phyloP scores from a whole-genome alignment of 2,888 invertebrate genomes.

The Trachelus troglodyta region DNA sequence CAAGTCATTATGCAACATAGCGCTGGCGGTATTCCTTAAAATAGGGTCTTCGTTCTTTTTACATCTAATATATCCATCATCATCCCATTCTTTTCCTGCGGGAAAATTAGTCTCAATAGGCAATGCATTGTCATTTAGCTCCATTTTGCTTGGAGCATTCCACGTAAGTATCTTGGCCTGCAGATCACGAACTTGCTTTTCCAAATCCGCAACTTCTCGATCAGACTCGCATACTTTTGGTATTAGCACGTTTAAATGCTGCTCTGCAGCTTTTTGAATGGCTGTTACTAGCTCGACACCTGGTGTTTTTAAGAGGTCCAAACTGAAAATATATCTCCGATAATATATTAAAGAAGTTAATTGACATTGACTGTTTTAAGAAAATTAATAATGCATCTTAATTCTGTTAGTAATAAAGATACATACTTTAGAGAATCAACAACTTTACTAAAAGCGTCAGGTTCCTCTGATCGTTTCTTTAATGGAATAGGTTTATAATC shows the following conservation, averaged over 20 bases:
- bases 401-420: not conserved
- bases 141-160: conserved; percentile 9
- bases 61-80: conserved; percentile 21
- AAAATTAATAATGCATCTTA: not conserved
- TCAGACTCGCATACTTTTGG: conserved; percentile 61
- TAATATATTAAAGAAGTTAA: not conserved
- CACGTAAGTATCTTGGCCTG: conserved; percentile 21
- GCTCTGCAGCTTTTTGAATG: conserved; percentile 49
- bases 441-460: conserved; percentile 52
- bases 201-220: conserved; percentile 54
- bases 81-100: conserved; percentile 14
- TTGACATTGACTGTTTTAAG: too few relatives aligned
- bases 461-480: conserved; percentile 34
- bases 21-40: conserved; percentile 14
- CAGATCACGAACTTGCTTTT: conserved; percentile 42
- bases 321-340: conserved; percentile 30
- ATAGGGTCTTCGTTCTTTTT: conserved; percentile 15
- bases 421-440: conserved; percentile 34
- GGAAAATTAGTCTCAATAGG: conserved; percentile 21
- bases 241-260: conserved; percentile 44
- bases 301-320: conserved; percentile 34
- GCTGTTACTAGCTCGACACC: conserved; percentile 41
- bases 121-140: conserved; percentile 15
- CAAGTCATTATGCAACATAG: conserved; percentile 11
- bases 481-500: conserved; percentile 60